A percentile compares a stretch with the other conserved stretches of the same genome.
Conservation (phyloP, 2,797 vertebrate genomes). For the Cephalopachus bancanus region DNA sequence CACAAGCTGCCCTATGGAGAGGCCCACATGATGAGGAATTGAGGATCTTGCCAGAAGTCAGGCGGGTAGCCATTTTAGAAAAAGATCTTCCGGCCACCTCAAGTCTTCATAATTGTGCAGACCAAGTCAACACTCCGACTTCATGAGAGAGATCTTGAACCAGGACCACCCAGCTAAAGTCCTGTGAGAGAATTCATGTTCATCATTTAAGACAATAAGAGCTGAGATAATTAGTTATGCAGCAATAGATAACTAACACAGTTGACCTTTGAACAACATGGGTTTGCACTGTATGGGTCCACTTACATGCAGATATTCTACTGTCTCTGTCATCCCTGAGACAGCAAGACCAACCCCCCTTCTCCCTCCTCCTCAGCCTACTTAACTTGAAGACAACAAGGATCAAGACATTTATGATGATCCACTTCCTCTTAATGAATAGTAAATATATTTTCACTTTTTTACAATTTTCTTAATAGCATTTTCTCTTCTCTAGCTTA, state of each 20-base stretch:
- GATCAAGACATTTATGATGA: not conserved
- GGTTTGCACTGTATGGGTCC: not conserved
- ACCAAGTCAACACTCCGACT: not conserved
- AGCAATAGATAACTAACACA: not conserved
- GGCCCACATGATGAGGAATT: not conserved
- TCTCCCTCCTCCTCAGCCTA: not conserved
- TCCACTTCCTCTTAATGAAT: not conserved
- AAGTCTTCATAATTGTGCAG: not conserved
- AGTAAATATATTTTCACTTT: not conserved
- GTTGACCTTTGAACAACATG: not conserved
- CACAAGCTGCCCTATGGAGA: not conserved
- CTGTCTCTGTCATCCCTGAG: not conserved
- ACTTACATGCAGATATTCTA: not conserved
- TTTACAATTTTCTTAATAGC: not conserved
- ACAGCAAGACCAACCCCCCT: not conserved
- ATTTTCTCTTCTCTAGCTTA: not conserved
- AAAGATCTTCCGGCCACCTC: not conserved
- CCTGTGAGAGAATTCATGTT: not conserved
- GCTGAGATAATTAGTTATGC: not conserved
- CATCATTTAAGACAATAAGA: not conserved
- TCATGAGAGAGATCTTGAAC: not conserved
- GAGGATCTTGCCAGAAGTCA: not conserved
- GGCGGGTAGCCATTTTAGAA: not conserved
- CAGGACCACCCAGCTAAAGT: not conserved
- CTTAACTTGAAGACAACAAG: not conserved